Evolutionary conservation across 2,888 invertebrate species (phyloP).

Genomic region (Deroplatys truncata): DNA sequence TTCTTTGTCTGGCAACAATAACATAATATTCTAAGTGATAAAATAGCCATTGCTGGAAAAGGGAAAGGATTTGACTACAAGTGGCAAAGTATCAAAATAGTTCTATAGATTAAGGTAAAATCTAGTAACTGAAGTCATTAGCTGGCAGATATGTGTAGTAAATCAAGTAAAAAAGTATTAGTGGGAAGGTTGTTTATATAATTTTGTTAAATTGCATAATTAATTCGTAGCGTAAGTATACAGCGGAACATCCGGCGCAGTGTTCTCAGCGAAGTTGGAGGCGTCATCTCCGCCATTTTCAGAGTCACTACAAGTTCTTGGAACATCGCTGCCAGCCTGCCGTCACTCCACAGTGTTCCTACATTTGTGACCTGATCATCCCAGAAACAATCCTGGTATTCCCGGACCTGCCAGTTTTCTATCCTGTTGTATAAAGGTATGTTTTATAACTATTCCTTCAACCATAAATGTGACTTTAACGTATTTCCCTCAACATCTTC

Average conservation of each 20-base stretch:
- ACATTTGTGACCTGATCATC: conserved; percentile 32
- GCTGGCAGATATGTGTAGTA: neutral
- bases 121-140: neutral
- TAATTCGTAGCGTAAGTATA: neutral
- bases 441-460: conserved; percentile 30
- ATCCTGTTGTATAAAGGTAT: conserved; percentile 32
- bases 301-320: conserved; percentile 26
- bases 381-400: conserved; percentile 31
- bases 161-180: neutral
- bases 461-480: conserved; percentile 23
- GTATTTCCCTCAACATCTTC: neutral
- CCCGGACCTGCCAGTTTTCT: conserved; percentile 32
- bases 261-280: neutral
- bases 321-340: conserved; percentile 29
- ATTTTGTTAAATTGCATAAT: conserved; percentile 28
- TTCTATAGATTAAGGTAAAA: neutral
- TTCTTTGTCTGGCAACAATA: neutral
- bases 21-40: neutral
- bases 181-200: neutral
- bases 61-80: neutral
- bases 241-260: neutral
- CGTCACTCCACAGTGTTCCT: conserved; percentile 30
- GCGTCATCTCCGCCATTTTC: conserved; percentile 12
- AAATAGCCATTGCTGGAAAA: neutral
- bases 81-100: neutral